A percentile compares a stretch with the other conserved stretches of the same genome.
These are phyloP conservation scores for Cisticola juncidis DNA, from an alignment of 2,113 vertebrate genomes.

Conservation along the genomic window DNA sequence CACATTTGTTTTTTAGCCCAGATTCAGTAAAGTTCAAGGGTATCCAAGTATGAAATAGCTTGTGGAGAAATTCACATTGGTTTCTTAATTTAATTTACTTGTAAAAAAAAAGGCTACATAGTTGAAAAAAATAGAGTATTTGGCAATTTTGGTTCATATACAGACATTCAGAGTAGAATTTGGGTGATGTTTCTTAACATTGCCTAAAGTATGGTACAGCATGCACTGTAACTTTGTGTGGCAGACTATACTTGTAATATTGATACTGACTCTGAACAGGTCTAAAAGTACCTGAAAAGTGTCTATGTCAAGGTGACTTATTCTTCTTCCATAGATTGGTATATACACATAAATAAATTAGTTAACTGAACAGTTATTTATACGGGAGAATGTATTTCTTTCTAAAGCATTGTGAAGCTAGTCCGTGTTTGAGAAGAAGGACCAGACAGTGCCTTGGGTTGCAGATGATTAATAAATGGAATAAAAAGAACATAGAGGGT, in stretches of 20 bases:
- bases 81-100: constrained; percentile 74
- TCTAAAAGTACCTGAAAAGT: not conserved
- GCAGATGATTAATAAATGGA: not conserved
- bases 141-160: constrained; percentile 55
- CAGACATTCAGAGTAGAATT: constrained; percentile 7
- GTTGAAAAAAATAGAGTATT: constrained; percentile 58
- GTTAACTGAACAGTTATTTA: not conserved
- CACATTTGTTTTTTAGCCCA: constrained; percentile 63
- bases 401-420: not conserved
- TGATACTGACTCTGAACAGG: not conserved
- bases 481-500: not conserved
- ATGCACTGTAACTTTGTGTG: not conserved
- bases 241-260: not conserved
- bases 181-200: not conserved
- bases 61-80: constrained; percentile 53
- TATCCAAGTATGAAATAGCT: constrained; percentile 73
- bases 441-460: not conserved
- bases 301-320: not conserved
- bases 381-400: not conserved
- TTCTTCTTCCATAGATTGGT: not conserved
- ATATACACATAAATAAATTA: not conserved
- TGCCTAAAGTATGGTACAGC: not conserved
- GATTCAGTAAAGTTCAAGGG: constrained; percentile 73
- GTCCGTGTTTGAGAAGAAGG: not conserved
- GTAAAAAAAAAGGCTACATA: constrained; percentile 25